Evolutionary conservation across 2,888 invertebrate species (phyloP).

Genomic region (Drosophila formosana): DNA sequence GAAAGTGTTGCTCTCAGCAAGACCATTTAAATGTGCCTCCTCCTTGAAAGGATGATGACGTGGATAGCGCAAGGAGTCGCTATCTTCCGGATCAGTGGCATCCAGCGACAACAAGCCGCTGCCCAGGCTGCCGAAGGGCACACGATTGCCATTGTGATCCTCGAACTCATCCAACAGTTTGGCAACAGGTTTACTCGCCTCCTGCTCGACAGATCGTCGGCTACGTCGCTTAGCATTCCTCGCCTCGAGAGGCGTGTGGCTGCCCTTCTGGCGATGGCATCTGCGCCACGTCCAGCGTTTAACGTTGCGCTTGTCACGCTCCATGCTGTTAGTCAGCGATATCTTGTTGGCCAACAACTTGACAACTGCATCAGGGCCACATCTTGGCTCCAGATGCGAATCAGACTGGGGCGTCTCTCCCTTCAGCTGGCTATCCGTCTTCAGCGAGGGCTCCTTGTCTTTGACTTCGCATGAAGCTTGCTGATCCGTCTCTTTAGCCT

Average conservation of each 20-base stretch:
- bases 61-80: constrained; percentile 12
- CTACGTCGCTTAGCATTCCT: constrained; percentile 22
- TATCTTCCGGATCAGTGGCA: constrained; percentile 16
- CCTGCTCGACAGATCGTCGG: constrained; percentile 22
- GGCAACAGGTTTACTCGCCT: constrained; percentile 9
- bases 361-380: constrained; percentile 48
- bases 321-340: constrained; percentile 31
- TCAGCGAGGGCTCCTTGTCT: not conserved
- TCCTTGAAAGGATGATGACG: constrained; percentile 5
- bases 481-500: not conserved
- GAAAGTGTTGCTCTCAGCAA: constrained; percentile 16
- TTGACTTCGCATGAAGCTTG: not conserved
- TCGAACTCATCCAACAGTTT: constrained; percentile 50
- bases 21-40: not conserved
- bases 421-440: constrained; percentile 3
- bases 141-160: constrained; percentile 68
- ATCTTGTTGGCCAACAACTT: constrained; percentile 62
- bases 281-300: constrained; percentile 25
- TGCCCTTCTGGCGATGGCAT: constrained; percentile 20
- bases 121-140: constrained; percentile 28
- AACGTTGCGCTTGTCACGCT: constrained; percentile 49
- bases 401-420: not conserved
- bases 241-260: not conserved
- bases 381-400: not conserved
- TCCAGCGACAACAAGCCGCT: constrained; percentile 39